Percentiles rank a stretch among this genome's conserved stretches.
These are phyloP conservation scores for Prorops nasuta DNA, from an alignment of 1,140 invertebrate species.

Conservation along the genomic window DNA sequence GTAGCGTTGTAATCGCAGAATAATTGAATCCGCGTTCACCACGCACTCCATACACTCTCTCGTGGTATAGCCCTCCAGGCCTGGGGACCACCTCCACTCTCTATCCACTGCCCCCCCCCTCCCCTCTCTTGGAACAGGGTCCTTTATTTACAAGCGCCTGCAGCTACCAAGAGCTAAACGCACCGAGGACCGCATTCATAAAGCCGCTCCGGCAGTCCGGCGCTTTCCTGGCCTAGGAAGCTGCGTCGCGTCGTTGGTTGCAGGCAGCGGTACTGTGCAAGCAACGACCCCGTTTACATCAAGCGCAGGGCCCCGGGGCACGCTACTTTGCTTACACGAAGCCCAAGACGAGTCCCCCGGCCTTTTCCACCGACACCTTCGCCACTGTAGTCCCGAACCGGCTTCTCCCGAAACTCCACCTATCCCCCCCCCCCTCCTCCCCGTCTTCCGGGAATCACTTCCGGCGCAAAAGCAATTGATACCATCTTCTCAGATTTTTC, in stretches of 20 bases:
- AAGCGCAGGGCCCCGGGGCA: constrained; percentile 29
- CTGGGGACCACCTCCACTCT: constrained; percentile 16
- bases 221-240: constrained; percentile 34
- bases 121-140: constrained; percentile 11
- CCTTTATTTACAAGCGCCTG: constrained; percentile 52
- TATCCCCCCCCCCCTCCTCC: neutral
- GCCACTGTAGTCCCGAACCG: too few species aligned
- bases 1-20: constrained; percentile 47
- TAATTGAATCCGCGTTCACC: constrained; percentile 47
- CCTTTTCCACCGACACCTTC: too few species aligned
- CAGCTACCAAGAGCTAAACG: constrained; percentile 41
- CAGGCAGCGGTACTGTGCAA: too few species aligned
- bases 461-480: too few species aligned
- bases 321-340: constrained; percentile 45
- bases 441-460: too few species aligned
- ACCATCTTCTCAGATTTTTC: too few species aligned
- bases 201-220: constrained; percentile 27
- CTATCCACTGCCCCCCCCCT: constrained; percentile 6
- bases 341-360: constrained; percentile 18
- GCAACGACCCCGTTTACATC: constrained; percentile 46
- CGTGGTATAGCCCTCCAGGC: neutral
- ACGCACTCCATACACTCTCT: constrained; percentile 20
- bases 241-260: too few species aligned
- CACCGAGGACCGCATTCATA: constrained; percentile 50
- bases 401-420: too few species aligned